These are phyloP conservation scores for Melanargia galathea DNA, from an alignment of 2,888 invertebrate species.

Conservation along the genomic window DNA sequence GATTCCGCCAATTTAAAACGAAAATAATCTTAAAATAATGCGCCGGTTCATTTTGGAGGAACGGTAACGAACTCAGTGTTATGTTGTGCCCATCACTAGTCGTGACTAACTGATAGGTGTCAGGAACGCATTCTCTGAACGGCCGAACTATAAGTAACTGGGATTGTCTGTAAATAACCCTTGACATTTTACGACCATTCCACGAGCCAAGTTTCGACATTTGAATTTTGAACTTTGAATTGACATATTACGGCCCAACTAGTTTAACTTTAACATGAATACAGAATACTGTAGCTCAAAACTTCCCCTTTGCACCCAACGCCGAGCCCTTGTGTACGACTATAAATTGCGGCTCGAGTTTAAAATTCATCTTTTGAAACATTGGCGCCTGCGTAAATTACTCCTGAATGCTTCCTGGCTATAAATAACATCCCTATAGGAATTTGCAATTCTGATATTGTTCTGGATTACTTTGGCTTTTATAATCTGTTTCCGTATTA, in stretches of 20 bases:
- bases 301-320: slow-evolving; percentile 7
- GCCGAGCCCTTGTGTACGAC: neutral
- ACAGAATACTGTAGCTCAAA: slow-evolving; percentile 29
- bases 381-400: slow-evolving; percentile 27
- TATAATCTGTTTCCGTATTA: too few relatives aligned
- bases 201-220: neutral
- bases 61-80: too few relatives aligned
- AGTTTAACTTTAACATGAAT: slow-evolving; percentile 27
- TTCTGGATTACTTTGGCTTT: neutral
- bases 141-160: too few relatives aligned
- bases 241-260: slow-evolving; percentile 20
- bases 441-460: neutral
- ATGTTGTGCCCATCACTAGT: too few relatives aligned
- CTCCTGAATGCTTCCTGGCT: slow-evolving; percentile 11
- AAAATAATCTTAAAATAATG: too few relatives aligned
- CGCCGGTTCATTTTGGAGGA: too few relatives aligned
- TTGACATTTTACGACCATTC: neutral
- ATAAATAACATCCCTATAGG: slow-evolving; percentile 22
- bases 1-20: too few relatives aligned
- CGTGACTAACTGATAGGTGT: too few relatives aligned
- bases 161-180: too few relatives aligned
- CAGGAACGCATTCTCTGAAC: too few relatives aligned
- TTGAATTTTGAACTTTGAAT: slow-evolving; percentile 21
- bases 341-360: slow-evolving; percentile 7
- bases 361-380: slow-evolving; percentile 33